These are phyloP conservation scores for Protonemura montana DNA, from an alignment of 2,888 invertebrate genomes.

Conservation along the genomic window DNA sequence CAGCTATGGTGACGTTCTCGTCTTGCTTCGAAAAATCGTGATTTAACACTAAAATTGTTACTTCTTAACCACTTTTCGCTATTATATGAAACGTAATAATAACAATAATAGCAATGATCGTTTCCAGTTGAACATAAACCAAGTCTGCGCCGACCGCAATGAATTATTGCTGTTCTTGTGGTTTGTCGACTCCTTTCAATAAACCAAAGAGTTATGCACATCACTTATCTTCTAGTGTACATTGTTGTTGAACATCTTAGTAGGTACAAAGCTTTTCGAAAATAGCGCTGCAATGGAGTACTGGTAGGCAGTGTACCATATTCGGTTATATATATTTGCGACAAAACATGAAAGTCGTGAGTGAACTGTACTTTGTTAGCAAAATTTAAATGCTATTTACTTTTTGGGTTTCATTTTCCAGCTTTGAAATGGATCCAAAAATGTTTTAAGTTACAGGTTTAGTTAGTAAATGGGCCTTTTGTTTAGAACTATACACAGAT, in stretches of 20 bases:
- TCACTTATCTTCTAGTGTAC: neutral
- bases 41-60: neutral
- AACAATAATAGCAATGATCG: constrained; percentile 7
- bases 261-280: neutral
- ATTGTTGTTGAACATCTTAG: neutral
- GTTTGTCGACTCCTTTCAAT: neutral
- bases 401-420: no score
- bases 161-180: constrained; percentile 7
- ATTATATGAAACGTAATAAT: neutral
- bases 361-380: no score
- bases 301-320: no score
- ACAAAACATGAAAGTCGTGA: no score
- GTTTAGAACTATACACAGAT: no score
- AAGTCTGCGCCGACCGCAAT: neutral
- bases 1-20: neutral
- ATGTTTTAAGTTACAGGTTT: no score
- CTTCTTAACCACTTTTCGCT: neutral
- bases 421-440: no score
- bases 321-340: no score
- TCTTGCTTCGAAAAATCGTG: neutral
- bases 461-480: no score
- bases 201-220: neutral
- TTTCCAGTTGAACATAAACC: neutral
- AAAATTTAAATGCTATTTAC: no score
- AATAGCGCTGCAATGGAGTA: neutral